Evolutionary conservation across 2,888 invertebrate species (phyloP).

Genomic region (Brachypterus glaber): DNA sequence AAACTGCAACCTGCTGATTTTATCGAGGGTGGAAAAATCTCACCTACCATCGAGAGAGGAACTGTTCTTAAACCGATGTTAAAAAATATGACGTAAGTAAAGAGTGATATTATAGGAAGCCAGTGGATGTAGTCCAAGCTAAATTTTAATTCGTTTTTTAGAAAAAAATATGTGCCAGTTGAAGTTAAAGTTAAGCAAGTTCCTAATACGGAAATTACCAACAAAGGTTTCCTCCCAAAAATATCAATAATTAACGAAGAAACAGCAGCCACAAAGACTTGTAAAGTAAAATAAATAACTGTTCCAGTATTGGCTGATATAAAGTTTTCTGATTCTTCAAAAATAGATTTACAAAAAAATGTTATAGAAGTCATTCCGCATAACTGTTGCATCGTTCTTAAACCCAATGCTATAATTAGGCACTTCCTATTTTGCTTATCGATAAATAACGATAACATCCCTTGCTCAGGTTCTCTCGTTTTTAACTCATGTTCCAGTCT

Average conservation of each 20-base stretch:
- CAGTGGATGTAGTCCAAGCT: conserved; percentile 20
- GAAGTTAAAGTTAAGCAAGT: conserved; percentile 13
- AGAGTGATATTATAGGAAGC: conserved; percentile 23
- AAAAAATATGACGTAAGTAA: conserved; percentile 19
- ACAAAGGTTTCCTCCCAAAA: conserved; percentile 22
- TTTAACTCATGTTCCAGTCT: conserved; percentile 24
- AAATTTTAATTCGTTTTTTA: conserved; percentile 20
- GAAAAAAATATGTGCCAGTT: conserved; percentile 28
- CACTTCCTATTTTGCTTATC: conserved; percentile 28
- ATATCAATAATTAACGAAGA: conserved; percentile 21
- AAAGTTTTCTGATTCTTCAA: conserved; percentile 6
- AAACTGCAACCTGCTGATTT: conserved; percentile 29
- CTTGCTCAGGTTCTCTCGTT: conserved; percentile 26
- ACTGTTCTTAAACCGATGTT: conserved; percentile 22
- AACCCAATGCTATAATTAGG: conserved; percentile 20
- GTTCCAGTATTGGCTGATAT: conserved; percentile 4
- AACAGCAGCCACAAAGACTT: conserved; percentile 14
- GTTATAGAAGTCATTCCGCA: conserved; percentile 27
- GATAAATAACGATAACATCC: conserved; percentile 23
- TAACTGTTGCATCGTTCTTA: conserved; percentile 28
- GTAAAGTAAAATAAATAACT: conserved; percentile 6
- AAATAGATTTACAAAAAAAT: conserved; percentile 24
- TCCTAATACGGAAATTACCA: conserved; percentile 21
- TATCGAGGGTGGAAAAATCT: conserved; percentile 26
- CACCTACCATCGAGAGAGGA: conserved; percentile 23